Conservation (phyloP, 2,888 invertebrate species). For the Sinohyriopsis cumingii region DNA sequence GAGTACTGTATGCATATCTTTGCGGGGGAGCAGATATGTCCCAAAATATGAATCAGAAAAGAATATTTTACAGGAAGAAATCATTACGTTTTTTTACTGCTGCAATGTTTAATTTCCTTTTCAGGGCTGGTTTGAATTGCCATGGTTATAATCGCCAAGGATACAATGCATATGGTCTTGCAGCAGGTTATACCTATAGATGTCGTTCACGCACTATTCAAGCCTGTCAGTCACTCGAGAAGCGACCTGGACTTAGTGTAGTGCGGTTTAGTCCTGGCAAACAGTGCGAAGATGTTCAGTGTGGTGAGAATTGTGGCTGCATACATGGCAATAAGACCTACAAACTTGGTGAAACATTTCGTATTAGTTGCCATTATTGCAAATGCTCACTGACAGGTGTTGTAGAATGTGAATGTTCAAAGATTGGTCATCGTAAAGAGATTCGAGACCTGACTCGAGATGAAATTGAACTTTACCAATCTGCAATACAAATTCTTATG, state of each 20-base stretch:
- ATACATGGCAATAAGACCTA: slow-evolving; percentile 55
- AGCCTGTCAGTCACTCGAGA: slow-evolving; percentile 59
- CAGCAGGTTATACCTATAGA: slow-evolving; percentile 57
- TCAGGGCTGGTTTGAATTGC: slow-evolving; percentile 65
- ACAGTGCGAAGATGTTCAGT: slow-evolving; percentile 58
- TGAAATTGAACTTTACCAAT: slow-evolving; percentile 62
- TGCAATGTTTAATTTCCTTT: slow-evolving; percentile 12
- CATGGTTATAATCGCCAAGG: slow-evolving; percentile 61
- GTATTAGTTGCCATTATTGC: slow-evolving; percentile 58
- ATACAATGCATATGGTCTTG: slow-evolving; percentile 56
- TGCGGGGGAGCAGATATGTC: too few relatives aligned
- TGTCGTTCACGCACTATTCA: slow-evolving; percentile 56
- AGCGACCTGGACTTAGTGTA: slow-evolving; percentile 42
- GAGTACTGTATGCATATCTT: too few relatives aligned
- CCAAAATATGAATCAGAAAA: too few relatives aligned
- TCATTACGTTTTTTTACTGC: not conserved
- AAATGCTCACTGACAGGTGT: slow-evolving; percentile 52
- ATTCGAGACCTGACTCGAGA: slow-evolving; percentile 61
- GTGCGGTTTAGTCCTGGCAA: slow-evolving; percentile 61
- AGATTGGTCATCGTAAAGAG: slow-evolving; percentile 58
- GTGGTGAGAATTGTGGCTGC: slow-evolving; percentile 64
- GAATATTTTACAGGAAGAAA: too few relatives aligned
- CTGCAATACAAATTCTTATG: slow-evolving; percentile 53
- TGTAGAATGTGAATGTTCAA: slow-evolving; percentile 50
- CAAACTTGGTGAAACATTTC: slow-evolving; percentile 50